Conservation (phyloP, 1,140 invertebrate species). For the Homarus americanus region DNA sequence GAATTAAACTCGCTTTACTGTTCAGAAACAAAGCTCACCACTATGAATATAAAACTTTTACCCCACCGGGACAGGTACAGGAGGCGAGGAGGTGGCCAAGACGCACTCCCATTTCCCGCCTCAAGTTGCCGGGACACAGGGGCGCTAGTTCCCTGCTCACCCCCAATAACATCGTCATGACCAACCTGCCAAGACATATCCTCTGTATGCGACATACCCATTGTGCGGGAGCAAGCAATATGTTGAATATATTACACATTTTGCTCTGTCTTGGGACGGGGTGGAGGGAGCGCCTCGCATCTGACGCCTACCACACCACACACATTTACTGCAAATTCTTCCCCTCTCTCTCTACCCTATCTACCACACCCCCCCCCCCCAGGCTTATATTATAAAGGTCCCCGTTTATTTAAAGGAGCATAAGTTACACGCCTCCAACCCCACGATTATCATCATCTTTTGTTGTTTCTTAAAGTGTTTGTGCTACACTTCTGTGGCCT, state of each 20-base stretch:
- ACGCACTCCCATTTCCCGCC: not conserved
- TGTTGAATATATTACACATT: constrained; percentile 38
- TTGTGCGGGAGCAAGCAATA: constrained; percentile 34
- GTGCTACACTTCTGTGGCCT: not conserved
- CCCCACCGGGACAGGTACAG: constrained; percentile 24
- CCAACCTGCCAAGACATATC: constrained; percentile 37
- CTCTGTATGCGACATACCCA: constrained; percentile 38
- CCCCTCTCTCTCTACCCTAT: no score
- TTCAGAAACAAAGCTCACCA: constrained; percentile 25
- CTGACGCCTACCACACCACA: not conserved
- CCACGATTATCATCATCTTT: not conserved
- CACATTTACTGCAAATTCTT: not conserved
- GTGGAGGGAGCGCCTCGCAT: not conserved
- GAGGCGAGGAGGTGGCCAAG: not conserved
- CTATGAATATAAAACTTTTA: constrained; percentile 37
- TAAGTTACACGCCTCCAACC: no score
- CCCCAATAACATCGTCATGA: constrained; percentile 14
- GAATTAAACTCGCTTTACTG: constrained; percentile 38
- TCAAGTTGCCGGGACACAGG: not conserved
- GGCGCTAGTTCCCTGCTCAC: not conserved
- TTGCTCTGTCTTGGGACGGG: not conserved
- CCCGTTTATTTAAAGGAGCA: not conserved
- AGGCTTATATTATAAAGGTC: not conserved
- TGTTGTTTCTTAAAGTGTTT: not conserved
- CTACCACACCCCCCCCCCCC: no score